Base-by-base conservation (phyloP, 2,113 vertebrate species). In the Nyctibius bracteatus region DNA sequence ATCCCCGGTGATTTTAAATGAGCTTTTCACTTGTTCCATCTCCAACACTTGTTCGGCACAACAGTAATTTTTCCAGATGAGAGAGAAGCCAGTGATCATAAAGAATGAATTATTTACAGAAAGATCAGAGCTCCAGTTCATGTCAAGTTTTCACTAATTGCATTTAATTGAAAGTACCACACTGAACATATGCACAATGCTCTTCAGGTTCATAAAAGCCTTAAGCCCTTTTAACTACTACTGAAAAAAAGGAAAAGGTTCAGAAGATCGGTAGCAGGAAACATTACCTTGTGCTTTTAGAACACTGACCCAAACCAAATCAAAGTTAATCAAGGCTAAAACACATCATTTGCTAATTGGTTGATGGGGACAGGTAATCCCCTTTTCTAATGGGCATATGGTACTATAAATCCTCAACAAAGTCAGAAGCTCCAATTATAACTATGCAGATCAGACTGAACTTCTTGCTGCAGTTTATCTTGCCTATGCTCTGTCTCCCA, bases 41-140 rank as follows among this genome's bases (percentile, higher is more conserved):
- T 97, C 92, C 74, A 88, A 28, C 44, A 43, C 39, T 59, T 86
- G 49, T 88, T 70, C 91, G 96, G 73, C 95, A 94, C 65, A 82
- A 81, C 37, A 72, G 5, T 82, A 86, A 65, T 59, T 95, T 86
- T 93, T 92, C 96, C 90, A 95, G 87, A 94, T 77, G 93, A 97
- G 88, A 84, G 24, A 77, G 55, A 91, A 95, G 4, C 37, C 55
- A 88, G 63, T n/a, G 62, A 85, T 91, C 78, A 68, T 71, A 72
- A 95, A 94, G 92, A 95, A 96, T 19, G 22, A 88, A 88, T 94
- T 89, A 94, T 91, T 96, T 96, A 93, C 72, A 79, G 33, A 68
- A 37, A 73, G 17, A 73, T 52, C 58, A 58, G 91, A 17, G 54
- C 62, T 82, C 59, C 37, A 20, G 49, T 58, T 96, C 77, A 89